Conservation (phyloP, 2,797 vertebrate genomes). For the Ctenochaetus hawaiiensis region DNA sequence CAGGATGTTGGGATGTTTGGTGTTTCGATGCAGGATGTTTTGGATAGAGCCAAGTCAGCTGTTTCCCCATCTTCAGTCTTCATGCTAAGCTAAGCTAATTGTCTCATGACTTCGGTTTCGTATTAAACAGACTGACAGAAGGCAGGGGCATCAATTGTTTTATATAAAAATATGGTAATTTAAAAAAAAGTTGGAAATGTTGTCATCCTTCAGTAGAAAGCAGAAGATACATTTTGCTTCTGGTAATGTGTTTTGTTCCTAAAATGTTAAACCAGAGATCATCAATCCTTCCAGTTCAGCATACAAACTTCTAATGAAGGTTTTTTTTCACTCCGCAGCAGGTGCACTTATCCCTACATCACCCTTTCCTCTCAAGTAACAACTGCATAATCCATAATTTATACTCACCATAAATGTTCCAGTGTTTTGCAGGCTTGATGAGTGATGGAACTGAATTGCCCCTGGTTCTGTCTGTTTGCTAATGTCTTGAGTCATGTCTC, state of each 20-base stretch:
- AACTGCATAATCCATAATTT: constrained; percentile 10
- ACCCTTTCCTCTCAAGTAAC: not conserved
- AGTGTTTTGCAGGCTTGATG: not conserved
- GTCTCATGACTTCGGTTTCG: no score
- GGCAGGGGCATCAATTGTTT: no score
- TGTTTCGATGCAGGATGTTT: no score
- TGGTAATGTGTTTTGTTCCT: not conserved
- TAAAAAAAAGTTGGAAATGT: not conserved
- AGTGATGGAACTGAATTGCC: no score
- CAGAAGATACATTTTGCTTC: not conserved
- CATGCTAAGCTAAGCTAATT: no score
- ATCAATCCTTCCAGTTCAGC: not conserved
- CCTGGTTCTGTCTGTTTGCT: no score
- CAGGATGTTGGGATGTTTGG: no score
- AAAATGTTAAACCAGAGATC: not conserved
- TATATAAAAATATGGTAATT: no score
- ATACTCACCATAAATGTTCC: constrained; percentile 4
- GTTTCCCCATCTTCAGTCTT: no score
- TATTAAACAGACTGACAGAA: no score
- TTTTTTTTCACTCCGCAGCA: not conserved
- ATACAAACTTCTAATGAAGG: no score
- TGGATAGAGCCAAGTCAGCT: no score
- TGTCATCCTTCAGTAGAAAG: not conserved
- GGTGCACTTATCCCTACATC: not conserved
- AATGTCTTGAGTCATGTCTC: constrained; percentile 3